phyloP scores from a whole-genome alignment of 2,888 invertebrate genomes.

The Caenorhabditis becei region DNA sequence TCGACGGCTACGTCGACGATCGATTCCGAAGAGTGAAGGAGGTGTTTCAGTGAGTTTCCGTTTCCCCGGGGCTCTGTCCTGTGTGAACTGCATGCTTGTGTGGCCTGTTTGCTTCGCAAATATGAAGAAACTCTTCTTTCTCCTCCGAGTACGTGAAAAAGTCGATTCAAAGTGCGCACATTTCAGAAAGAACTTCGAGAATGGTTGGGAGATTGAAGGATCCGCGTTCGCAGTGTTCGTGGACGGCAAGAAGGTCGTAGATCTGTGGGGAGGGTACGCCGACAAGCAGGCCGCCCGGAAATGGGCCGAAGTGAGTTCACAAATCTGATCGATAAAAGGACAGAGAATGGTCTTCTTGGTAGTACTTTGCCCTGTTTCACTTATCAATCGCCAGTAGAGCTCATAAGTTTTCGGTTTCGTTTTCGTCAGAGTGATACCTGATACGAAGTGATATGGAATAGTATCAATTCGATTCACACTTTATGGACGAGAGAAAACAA shows the following conservation, averaged over 20 bases:
- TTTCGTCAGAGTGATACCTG: slow-evolving; percentile 30
- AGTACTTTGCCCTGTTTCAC: slow-evolving; percentile 33
- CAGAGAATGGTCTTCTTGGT: background rate
- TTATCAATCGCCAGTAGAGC: slow-evolving; percentile 19
- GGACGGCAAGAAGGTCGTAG: slow-evolving; percentile 73
- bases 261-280: slow-evolving; percentile 75
- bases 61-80: background rate
- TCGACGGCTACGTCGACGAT: slow-evolving; percentile 58
- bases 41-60: slow-evolving; percentile 61
- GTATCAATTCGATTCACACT: slow-evolving; percentile 2
- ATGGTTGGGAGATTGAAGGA: slow-evolving; percentile 74
- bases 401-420: slow-evolving; percentile 16
- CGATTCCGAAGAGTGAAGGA: slow-evolving; percentile 59
- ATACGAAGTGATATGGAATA: background rate
- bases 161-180: background rate
- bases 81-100: slow-evolving; percentile 40
- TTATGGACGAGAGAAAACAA: slow-evolving; percentile 4
- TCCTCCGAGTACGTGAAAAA: slow-evolving; percentile 3
- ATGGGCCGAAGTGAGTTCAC: slow-evolving; percentile 64
- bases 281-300: slow-evolving; percentile 68
- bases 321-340: background rate
- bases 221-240: slow-evolving; percentile 68
- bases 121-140: slow-evolving; percentile 9
- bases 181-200: slow-evolving; percentile 72
- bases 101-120: slow-evolving; percentile 40